Base-by-base conservation (phyloP, 37 sponge, comb jelly and placozoan species). In the Aplysina aerophoba region DNA sequence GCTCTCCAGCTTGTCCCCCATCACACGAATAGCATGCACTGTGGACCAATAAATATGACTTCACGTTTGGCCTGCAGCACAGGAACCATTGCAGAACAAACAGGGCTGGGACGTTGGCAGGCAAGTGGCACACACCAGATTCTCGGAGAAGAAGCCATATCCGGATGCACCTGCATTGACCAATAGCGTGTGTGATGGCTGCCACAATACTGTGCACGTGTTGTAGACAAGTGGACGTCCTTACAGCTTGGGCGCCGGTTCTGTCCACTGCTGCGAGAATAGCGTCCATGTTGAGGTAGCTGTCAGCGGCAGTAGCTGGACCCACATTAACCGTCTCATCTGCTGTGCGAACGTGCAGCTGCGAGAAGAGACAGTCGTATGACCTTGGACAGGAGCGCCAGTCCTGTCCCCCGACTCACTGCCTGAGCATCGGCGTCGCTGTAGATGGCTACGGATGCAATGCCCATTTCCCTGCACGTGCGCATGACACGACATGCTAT, bases 1-100 rank as follows among this genome's bases (percentile, higher is more conserved):
- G 74, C 96, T 95, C 86, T 95, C 94, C 44, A 98, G 87, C 81
- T 98, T 98, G 68, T 98, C 97, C 19, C 99, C 99, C 99, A 98
- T 98, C 53, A 93, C 95, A 73, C 87, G 67, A 56, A 98, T 94
- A 56, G 95, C 97, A 37, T 92, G 88, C 27, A 88, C 84, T 79
- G 67, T 21, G 99, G 99, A 28, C 99, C 99, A 73, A 98, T 94
- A 78, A 98, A 98, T 0, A 88, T 75, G n/a, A 98, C 89, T 0
- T 91, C 93, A 14, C 83, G 71, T 37, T 91, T 75, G 25, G 59
- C 71, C 88, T 87, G 56, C 15, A 44, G 6, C 8, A 6, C 22
- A 33, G 27, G 28, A 4, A 38, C 38, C 36, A 58, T 19, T 58
- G 17, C 30, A 8, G 66, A 16, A 16, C 30, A 16, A 8, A 65